Evolutionary conservation across 1,140 invertebrate species (phyloP).

Genomic region (Megalopta genalis): DNA sequence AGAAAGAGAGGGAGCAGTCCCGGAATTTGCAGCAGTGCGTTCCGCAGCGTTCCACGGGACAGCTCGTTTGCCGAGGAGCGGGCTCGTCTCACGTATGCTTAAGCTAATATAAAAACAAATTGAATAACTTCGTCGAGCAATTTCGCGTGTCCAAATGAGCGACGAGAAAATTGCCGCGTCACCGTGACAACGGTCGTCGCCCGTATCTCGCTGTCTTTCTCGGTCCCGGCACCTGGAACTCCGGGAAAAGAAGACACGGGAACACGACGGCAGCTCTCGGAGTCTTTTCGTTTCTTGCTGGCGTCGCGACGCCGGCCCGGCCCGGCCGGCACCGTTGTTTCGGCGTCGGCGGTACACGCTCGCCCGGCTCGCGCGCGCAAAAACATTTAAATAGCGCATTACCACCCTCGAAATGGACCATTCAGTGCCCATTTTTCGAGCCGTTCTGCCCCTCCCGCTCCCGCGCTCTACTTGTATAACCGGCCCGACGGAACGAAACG

Average conservation of each 20-base stretch:
- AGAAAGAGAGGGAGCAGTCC: no score
- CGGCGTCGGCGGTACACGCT: neutral
- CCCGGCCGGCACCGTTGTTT: conserved; percentile 20
- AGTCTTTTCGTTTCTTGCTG: conserved; percentile 25
- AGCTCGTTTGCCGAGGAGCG: neutral
- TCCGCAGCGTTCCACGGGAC: no score
- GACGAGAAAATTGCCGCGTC: conserved; percentile 45
- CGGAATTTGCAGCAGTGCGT: neutral
- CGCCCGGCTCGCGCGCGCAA: conserved; percentile 12
- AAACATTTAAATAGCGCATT: conserved; percentile 66
- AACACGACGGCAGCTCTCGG: neutral
- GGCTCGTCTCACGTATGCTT: neutral
- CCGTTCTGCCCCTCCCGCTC: neutral
- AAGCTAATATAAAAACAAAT: conserved; percentile 26
- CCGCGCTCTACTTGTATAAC: neutral
- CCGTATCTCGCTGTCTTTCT: neutral
- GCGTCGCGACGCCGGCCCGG: neutral
- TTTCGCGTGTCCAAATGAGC: conserved; percentile 19
- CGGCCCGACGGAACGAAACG: conserved; percentile 19
- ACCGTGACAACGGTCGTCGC: neutral
- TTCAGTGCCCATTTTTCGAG: neutral
- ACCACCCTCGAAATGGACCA: conserved; percentile 51
- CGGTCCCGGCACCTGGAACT: no score
- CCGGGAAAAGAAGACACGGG: neutral
- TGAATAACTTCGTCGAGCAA: conserved; percentile 32